Conservation (phyloP, 2,888 invertebrate species). For the Drosophila tripunctata region DNA sequence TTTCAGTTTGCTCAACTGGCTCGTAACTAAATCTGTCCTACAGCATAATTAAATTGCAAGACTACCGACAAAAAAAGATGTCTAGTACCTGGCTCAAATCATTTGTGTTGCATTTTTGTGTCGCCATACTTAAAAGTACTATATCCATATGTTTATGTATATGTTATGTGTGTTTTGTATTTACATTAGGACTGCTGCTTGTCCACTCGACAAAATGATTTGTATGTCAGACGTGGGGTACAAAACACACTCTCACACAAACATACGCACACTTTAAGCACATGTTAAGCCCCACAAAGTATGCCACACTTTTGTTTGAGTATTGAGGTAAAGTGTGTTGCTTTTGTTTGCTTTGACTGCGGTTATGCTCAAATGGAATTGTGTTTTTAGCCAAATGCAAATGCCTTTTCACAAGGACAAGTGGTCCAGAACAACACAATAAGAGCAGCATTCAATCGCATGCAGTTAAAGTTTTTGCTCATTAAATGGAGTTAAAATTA, state of each 20-base stretch:
- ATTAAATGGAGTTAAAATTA: no score
- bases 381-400: conserved; percentile 68
- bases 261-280: conserved; percentile 1
- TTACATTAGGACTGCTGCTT: conserved; percentile 38
- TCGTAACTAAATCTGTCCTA: conserved; percentile 32
- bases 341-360: conserved; percentile 49
- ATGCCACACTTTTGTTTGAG: conserved; percentile 69
- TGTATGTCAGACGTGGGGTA: conserved; percentile 63
- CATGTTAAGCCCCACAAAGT: conserved; percentile 64
- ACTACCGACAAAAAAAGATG: conserved; percentile 20
- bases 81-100: background rate
- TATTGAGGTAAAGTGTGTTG: conserved; percentile 73
- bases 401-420: conserved; percentile 70
- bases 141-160: no score
- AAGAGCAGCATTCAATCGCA: conserved; percentile 34
- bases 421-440: conserved; percentile 19
- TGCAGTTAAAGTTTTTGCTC: conserved; percentile 44
- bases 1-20: conserved; percentile 37
- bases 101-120: conserved; percentile 14
- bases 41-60: conserved; percentile 63
- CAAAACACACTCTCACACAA: conserved; percentile 20
- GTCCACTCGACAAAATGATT: conserved; percentile 69
- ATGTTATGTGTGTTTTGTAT: conserved; percentile 36
- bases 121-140: conserved; percentile 26
- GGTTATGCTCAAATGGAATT: conserved; percentile 22